phyloP scores from a whole-genome alignment of 2,113 vertebrate genomes.

The Neotoma lepida region DNA sequence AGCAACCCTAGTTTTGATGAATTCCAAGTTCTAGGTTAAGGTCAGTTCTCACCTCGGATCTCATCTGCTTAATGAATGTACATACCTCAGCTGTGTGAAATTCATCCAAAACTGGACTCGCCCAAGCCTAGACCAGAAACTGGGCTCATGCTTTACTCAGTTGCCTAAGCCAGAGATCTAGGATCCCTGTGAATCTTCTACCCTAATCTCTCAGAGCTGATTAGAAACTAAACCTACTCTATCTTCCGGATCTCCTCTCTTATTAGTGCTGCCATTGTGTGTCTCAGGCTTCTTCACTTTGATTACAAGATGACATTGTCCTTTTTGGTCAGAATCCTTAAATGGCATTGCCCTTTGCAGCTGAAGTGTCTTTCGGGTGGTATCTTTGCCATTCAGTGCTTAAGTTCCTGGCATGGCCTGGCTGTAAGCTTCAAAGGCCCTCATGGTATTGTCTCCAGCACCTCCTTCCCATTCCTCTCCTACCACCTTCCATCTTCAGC shows the following conservation, averaged over 20 bases:
- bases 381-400: not conserved
- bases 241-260: not conserved
- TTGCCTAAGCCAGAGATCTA: not conserved
- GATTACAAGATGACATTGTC: not conserved
- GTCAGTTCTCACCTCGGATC: not conserved
- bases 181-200: not conserved
- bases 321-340: not conserved
- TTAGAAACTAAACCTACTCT: not conserved
- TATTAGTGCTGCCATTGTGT: fast-evolving
- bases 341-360: not conserved
- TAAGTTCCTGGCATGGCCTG: not conserved
- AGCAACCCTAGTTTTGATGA: not conserved
- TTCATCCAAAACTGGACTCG: not conserved
- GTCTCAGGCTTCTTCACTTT: not conserved
- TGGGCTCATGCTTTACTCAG: not conserved
- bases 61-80: not conserved
- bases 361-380: not conserved
- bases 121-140: not conserved
- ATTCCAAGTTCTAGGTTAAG: not conserved
- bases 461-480: not conserved
- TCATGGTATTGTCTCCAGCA: not conserved
- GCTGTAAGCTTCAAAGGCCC: not conserved
- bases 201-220: not conserved
- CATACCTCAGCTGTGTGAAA: not conserved
- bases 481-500: not conserved